Conservation (phyloP, 2,113 vertebrate genomes). For the Gallinago paraguaiae region DNA sequence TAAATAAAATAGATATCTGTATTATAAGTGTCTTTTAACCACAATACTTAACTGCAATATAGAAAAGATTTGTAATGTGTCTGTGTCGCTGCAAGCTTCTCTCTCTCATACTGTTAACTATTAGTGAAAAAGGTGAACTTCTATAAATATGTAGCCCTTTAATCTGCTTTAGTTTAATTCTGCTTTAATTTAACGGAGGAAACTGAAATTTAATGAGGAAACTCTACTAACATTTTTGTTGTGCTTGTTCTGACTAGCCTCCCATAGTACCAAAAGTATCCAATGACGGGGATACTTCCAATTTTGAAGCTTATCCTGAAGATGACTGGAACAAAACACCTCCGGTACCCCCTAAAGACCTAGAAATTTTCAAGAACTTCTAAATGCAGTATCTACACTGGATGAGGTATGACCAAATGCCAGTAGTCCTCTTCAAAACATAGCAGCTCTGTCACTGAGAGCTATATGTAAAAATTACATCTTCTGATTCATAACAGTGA, state of each 20-base stretch:
- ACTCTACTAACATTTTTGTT: not conserved
- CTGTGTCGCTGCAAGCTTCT: not conserved
- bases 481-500: not conserved
- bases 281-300: conserved; percentile 91
- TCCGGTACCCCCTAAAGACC: conserved; percentile 83
- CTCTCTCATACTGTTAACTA: not conserved
- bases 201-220: not conserved
- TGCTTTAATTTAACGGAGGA: not conserved
- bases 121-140: not conserved
- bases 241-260: conserved; percentile 76
- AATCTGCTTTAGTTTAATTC: not conserved
- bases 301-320: conserved; percentile 96
- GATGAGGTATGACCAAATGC: conserved; percentile 26
- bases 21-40: not conserved
- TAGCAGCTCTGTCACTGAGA: not conserved
- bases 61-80: not conserved
- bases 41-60: not conserved
- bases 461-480: not conserved
- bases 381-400: conserved; percentile 60
- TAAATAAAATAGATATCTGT: not conserved
- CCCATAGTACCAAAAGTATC: conserved; percentile 91
- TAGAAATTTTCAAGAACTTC: conserved; percentile 94
- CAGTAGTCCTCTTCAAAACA: not conserved
- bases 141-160: not conserved
- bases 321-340: conserved; percentile 87